Evolutionary conservation across 2,113 vertebrate species (phyloP).

Genomic region (Salvelinus namaycush): DNA sequence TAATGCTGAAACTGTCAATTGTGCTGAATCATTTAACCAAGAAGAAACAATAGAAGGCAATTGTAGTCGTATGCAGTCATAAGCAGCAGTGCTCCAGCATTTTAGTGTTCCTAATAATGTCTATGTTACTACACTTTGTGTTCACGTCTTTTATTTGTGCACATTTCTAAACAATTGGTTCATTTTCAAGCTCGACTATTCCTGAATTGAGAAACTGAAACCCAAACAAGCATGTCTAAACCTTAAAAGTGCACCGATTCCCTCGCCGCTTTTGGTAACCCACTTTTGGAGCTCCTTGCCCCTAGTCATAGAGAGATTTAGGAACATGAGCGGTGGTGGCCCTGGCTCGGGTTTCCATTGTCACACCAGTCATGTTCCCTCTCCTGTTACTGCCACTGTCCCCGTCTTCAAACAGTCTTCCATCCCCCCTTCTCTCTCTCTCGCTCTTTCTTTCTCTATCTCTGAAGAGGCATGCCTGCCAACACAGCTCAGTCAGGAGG

Average conservation of each 20-base stretch:
- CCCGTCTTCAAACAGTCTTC: constrained; percentile 15
- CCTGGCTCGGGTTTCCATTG: constrained; percentile 2
- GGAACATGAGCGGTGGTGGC: background rate
- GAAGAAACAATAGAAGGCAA: too few species aligned
- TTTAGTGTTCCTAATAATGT: background rate
- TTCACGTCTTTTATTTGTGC: background rate
- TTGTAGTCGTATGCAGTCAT: background rate
- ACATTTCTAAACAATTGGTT: background rate
- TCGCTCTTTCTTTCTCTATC: background rate
- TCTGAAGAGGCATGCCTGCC: constrained; percentile 4
- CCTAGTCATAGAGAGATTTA: background rate
- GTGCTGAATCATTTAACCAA: background rate
- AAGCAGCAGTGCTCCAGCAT: background rate
- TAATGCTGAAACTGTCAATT: background rate
- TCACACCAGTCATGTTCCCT: constrained; percentile 21
- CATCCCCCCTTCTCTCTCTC: background rate
- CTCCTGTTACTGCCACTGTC: constrained; percentile 14
- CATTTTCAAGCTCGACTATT: background rate
- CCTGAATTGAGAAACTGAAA: constrained; percentile 9
- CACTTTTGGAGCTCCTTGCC: constrained; percentile 17
- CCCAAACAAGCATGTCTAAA: constrained; percentile 4
- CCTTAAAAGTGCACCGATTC: background rate
- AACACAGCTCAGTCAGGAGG: constrained; percentile 17
- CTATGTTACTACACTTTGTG: background rate
- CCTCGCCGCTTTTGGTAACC: constrained; percentile 13